Base-by-base conservation (phyloP, 2,888 invertebrate genomes). In the Malthinus seriepunctatus region DNA sequence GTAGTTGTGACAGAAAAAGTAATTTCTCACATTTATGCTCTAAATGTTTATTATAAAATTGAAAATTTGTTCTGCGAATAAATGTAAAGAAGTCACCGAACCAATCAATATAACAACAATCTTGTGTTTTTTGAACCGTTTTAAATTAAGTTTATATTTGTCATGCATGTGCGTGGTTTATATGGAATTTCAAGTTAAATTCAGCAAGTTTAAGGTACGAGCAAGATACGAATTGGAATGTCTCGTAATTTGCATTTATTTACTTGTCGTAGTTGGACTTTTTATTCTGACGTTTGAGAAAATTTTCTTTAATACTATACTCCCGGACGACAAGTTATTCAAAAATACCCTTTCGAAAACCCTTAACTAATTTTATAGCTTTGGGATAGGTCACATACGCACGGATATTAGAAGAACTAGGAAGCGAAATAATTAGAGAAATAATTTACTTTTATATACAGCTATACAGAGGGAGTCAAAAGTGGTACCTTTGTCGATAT, bases 11-110 rank as follows among this genome's bases (percentile, higher is more conserved):
- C 34, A 52, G 55, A 49, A 55, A 55, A 55, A 55, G 42, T 49
- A 55, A 55, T 55, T 55, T 55, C 55, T 39, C 55, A 55, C 49
- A 55, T 55, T 55, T 55, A 34, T 49, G 55, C 55, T 55, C 55
- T 49, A 49, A 55, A 55, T 55, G 55, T 42, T 53, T 53, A 38
- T 46, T 53, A 33, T 53, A 53, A 48, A 55, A 34, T 47, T 35
- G 44, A 42, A 54, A 55, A 55, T 39, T 55, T 49, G 54, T 14
- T 55, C 50, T 55, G 55, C 49, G 55, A 55, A 50, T 50, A 52
- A 52, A 5, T 45, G 45, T 15, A 46, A 45, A 47, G 34, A 44
- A 49, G 49, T 48, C 49, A 55, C 42, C 49, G 55, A 55, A 55
- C 55, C 55, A 55, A 42, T 23, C 39, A 15, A 45, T 45, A 49